Evolutionary conservation across 2,888 invertebrate species (phyloP), one percentile per base, ranked within the genome.

Genomic region (Bombylius major): DNA sequence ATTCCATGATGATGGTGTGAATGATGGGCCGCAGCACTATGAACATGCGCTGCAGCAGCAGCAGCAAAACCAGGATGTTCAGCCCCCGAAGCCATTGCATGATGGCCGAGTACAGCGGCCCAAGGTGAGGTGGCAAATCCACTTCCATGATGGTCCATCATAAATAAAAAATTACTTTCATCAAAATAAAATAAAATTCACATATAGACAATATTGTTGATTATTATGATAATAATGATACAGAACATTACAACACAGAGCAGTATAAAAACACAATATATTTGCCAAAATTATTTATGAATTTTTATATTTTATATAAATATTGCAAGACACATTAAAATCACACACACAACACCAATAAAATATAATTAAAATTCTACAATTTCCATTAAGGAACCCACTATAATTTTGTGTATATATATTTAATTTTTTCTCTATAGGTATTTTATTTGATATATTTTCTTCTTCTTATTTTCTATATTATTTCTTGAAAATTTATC

Each of bases 61-160:
- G 72, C 73, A 42, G 55, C 57, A 53, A 62, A 61, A 50, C 62
- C 60, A 31, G 63, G 63, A 58, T 66, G 67, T 11, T 75, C 67
- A 54, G 66, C 65, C 57, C 59, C 57, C 53, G 78, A 65, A 69
- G 74, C 64, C 63, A 66, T 66, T 55, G 63, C 65, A 62, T 78
- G 77, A 72, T 83, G 82, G 70, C 84, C 81, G 71, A 84, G 76
- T 79, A 87, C 79, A 69, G 84, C 86, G 66, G 86, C 86, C 86
- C 86, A 87, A 66, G 87, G 87, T 73, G 87, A 87, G 68, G 84
- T 79, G 60, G 85, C 80, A 69, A 83, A 83, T 62, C 84, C 86
- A 70, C 80, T 79, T 69, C 85, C 82, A 65, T 86, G 85, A 75
- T 89, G 89, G 80, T 89, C 89, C 87, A 89, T 82, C 58, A 49